Evolutionary conservation across 2,888 invertebrate species (phyloP).

Genomic region (Mermis nigrescens): DNA sequence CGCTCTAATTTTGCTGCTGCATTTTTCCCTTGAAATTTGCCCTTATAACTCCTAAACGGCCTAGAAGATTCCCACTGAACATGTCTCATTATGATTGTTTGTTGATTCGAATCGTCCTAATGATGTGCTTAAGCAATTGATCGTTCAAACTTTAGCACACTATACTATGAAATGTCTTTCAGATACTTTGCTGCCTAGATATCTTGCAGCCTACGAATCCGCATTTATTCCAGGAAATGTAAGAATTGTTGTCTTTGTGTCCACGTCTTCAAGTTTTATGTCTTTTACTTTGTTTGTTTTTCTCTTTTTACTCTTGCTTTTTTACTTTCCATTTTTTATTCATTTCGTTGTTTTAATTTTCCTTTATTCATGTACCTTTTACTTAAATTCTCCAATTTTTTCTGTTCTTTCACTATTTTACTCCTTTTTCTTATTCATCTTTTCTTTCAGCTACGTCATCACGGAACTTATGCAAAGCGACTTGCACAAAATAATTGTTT

Average conservation of each 20-base stretch:
- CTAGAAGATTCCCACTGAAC: too few relatives aligned
- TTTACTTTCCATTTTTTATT: not conserved
- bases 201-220: constrained; percentile 94
- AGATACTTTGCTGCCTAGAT: constrained; percentile 92
- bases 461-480: constrained; percentile 98
- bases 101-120: too few relatives aligned
- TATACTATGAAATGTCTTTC: too few relatives aligned
- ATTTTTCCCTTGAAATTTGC: too few relatives aligned
- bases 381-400: too few relatives aligned
- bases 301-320: constrained; percentile 9
- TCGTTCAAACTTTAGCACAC: too few relatives aligned
- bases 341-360: constrained; percentile 7
- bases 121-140: too few relatives aligned
- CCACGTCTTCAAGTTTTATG: not conserved
- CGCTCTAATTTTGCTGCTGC: too few relatives aligned
- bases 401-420: too few relatives aligned
- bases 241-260: constrained; percentile 36
- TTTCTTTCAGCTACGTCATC: constrained; percentile 69
- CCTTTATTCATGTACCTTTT: not conserved
- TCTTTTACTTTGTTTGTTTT: not conserved
- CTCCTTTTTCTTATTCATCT: constrained; percentile 13
- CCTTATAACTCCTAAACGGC: too few relatives aligned
- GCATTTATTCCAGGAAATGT: constrained; percentile 99
- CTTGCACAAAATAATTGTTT: constrained; percentile 98
- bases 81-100: too few relatives aligned